These are phyloP conservation scores for Chirona hameri DNA, from an alignment of 2,888 invertebrate genomes.

Conservation along the genomic window DNA sequence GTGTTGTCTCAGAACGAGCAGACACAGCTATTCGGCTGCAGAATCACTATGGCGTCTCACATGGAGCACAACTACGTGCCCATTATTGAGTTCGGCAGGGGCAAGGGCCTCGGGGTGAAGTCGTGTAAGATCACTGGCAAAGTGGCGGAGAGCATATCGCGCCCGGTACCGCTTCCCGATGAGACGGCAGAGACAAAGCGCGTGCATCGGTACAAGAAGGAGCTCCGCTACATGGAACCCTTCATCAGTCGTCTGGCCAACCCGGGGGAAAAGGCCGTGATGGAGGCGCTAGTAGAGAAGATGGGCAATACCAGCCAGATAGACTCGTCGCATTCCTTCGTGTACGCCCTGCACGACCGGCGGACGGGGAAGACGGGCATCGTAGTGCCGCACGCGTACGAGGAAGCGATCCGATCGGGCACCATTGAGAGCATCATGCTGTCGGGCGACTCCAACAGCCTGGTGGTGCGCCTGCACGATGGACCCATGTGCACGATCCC, in stretches of 20 bases:
- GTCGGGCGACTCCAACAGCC: slow-evolving; percentile 37
- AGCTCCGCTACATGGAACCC: slow-evolving; percentile 8
- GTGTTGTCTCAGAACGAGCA: slow-evolving; percentile 2
- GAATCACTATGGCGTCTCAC: slow-evolving; percentile 63
- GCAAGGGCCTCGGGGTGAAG: background rate
- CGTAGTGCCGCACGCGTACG: slow-evolving; percentile 36
- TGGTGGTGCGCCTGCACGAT: slow-evolving; percentile 37
- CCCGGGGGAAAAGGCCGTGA: background rate
- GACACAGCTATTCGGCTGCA: slow-evolving; percentile 50
- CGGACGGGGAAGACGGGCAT: slow-evolving; percentile 34
- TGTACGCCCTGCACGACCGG: slow-evolving; percentile 36
- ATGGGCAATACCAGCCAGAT: slow-evolving; percentile 34
- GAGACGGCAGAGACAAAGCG: too few relatives aligned
- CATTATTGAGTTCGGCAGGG: slow-evolving; percentile 40
- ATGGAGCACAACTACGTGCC: slow-evolving; percentile 43
- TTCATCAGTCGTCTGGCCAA: slow-evolving; percentile 7
- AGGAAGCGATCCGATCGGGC: slow-evolving; percentile 38
- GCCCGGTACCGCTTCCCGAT: background rate
- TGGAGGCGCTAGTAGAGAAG: slow-evolving; percentile 36
- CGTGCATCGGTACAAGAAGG: background rate
- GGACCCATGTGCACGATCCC: slow-evolving; percentile 38
- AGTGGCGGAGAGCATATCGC: background rate
- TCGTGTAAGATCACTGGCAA: slow-evolving; percentile 4
- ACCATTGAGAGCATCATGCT: slow-evolving; percentile 38
- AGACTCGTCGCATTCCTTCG: slow-evolving; percentile 33